A percentile compares a stretch with the other conserved stretches of the same genome.
These are phyloP conservation scores for Euplexia lucipara DNA, from an alignment of 2,888 invertebrate genomes.

Conservation along the genomic window DNA sequence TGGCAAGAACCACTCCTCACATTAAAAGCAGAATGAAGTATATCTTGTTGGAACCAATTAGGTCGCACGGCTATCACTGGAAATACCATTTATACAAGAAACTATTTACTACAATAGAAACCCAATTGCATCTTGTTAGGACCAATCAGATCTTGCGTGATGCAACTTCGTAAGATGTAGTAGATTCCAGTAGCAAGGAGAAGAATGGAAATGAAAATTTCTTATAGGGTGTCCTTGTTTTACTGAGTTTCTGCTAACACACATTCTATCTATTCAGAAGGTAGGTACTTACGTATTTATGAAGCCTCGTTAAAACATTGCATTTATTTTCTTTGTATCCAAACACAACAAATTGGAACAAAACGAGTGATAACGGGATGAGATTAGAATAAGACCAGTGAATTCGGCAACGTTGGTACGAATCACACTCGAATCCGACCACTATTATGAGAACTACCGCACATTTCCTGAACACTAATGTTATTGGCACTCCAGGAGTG, in stretches of 20 bases:
- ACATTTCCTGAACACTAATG: constrained; percentile 74
- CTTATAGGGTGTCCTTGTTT: too few species aligned
- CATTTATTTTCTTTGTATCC: too few species aligned
- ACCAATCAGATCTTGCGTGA: neutral
- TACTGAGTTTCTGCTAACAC: too few species aligned
- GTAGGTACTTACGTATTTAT: too few species aligned
- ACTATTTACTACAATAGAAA: neutral
- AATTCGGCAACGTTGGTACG: constrained; percentile 61
- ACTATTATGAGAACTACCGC: constrained; percentile 79
- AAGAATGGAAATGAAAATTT: too few species aligned
- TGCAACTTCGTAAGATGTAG: neutral
- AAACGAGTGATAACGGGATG: constrained; percentile 50
- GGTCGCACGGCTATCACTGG: constrained; percentile 51
- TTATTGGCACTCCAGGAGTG: constrained; percentile 68
- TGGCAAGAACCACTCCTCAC: neutral
- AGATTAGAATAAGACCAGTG: constrained; percentile 45
- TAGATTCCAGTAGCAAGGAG: neutral
- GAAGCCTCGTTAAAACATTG: too few species aligned
- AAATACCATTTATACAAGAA: neutral
- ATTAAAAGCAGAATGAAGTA: neutral
- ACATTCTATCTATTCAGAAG: too few species aligned
- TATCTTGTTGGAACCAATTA: neutral
- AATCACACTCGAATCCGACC: constrained; percentile 69
- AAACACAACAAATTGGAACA: neutral
- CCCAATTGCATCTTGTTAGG: neutral